A percentile compares a stretch with the other conserved stretches of the same genome.
Conservation (phyloP, 1,140 invertebrate genomes). For the Hylaeus anthracinus region DNA sequence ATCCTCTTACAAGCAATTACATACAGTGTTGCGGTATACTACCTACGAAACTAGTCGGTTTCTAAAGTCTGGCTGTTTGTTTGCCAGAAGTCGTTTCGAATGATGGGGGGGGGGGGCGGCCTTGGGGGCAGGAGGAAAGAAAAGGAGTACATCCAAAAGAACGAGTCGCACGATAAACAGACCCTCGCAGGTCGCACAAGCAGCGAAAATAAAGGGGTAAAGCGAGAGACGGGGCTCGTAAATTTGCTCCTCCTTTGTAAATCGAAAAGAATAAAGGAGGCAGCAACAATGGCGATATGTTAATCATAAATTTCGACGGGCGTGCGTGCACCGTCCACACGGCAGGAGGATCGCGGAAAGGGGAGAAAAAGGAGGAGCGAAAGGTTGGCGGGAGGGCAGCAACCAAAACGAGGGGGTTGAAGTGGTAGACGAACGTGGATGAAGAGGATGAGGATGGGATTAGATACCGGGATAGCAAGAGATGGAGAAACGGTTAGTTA, state of each 20-base stretch:
- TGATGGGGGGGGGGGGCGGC: too few relatives aligned
- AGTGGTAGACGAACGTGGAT: background rate
- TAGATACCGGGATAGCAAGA: background rate
- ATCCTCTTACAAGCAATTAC: too few relatives aligned
- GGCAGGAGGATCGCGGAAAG: constrained; percentile 9
- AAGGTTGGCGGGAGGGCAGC: background rate
- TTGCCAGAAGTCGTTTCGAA: background rate
- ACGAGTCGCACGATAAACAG: background rate
- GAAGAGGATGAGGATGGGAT: background rate
- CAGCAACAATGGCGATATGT: constrained; percentile 46
- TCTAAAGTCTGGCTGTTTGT: background rate
- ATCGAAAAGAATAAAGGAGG: constrained; percentile 37
- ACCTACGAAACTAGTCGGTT: background rate
- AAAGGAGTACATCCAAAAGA: background rate
- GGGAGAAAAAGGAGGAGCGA: background rate
- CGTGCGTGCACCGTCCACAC: constrained; percentile 11
- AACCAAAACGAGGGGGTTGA: background rate
- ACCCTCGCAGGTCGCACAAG: background rate
- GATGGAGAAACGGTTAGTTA: background rate
- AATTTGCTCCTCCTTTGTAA: constrained; percentile 49
- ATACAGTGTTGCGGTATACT: too few relatives aligned
- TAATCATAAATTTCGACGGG: constrained; percentile 53
- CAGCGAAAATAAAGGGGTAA: constrained; percentile 37
- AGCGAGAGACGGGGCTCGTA: constrained; percentile 35
- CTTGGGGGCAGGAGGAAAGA: background rate